Conservation (phyloP, 2,888 invertebrate species). For the Andrena flavipes region DNA sequence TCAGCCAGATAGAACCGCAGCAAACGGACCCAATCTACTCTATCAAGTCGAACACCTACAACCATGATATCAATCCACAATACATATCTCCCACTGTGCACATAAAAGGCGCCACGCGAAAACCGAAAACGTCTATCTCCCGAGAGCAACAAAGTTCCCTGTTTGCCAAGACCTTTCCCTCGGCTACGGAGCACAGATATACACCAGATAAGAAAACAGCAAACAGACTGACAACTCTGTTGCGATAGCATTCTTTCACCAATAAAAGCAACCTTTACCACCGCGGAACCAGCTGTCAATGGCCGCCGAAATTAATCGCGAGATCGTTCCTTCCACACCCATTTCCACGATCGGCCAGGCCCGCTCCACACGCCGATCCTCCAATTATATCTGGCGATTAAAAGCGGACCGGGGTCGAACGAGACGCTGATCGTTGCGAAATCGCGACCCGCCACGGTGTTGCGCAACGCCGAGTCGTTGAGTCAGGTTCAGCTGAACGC, state of each 20-base stretch:
- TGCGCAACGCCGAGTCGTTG: conserved; percentile 24
- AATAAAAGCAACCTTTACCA: background rate
- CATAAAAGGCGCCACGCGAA: background rate
- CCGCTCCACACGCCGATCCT: conserved; percentile 4
- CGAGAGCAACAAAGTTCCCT: background rate
- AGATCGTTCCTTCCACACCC: background rate
- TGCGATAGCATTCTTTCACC: background rate
- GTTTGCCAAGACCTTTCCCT: conserved; percentile 3
- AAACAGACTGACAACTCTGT: background rate
- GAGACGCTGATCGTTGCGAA: conserved; percentile 18
- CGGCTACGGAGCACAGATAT: background rate
- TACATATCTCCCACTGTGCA: background rate
- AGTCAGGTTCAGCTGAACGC: conserved; percentile 40
- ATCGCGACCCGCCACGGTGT: conserved; percentile 4
- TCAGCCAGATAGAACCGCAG: background rate
- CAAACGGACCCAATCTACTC: background rate
- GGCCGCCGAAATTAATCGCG: conserved; percentile 14
- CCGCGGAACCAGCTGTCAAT: conserved; percentile 6
- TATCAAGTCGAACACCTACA: background rate
- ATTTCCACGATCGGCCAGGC: background rate
- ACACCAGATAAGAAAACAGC: background rate
- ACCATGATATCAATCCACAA: background rate
- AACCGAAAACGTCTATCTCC: background rate
- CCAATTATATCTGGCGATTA: conserved; percentile 33
- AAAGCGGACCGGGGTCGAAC: conserved; percentile 1